Conservation (phyloP, 2,888 invertebrate species). For the Steromphala cineraria region DNA sequence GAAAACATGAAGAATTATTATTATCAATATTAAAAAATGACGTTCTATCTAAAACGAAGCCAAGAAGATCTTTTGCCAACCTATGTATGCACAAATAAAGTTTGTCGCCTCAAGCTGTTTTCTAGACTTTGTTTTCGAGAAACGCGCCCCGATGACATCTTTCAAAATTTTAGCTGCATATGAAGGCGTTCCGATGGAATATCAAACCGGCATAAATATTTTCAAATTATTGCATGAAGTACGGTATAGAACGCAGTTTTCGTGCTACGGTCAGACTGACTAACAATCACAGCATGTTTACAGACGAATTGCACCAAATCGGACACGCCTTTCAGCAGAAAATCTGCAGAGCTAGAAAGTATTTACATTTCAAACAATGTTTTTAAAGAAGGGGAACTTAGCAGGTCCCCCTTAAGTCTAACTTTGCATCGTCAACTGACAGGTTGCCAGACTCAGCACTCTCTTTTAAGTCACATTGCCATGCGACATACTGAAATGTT, state of each 20-base stretch:
- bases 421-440: not conserved
- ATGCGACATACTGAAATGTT: not conserved
- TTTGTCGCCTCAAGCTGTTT: no score
- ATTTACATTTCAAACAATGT: constrained; percentile 6
- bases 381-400: not conserved
- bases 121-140: no score
- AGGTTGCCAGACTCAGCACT: not conserved
- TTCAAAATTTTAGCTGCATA: no score
- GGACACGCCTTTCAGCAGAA: not conserved
- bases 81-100: no score
- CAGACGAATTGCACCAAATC: not conserved
- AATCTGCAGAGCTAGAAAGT: not conserved
- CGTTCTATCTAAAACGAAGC: no score
- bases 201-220: no score
- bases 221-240: not conserved
- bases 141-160: no score
- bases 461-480: not conserved
- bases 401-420: not conserved
- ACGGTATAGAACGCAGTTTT: not conserved
- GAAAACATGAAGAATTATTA: no score
- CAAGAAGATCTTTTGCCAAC: no score
- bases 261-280: not conserved
- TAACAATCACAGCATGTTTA: not conserved
- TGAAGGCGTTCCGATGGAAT: no score
- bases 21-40: no score